Evolutionary conservation across 2,888 invertebrate species (phyloP).

Genomic region (Drosophila prolongata): DNA sequence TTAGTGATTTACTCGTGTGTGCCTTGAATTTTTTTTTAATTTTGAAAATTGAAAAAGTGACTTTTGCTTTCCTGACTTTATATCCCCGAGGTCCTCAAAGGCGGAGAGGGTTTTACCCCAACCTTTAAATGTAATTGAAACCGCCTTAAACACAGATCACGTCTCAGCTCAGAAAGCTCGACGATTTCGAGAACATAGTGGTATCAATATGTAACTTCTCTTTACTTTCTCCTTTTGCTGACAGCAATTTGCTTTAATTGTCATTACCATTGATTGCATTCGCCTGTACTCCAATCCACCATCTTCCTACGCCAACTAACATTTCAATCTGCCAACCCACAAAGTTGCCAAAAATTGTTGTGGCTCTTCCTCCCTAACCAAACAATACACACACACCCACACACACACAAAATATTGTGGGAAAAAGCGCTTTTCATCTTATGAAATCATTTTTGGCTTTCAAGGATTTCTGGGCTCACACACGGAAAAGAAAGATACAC

Average conservation of each 20-base stretch:
- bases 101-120: background rate
- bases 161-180: background rate
- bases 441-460: slow-evolving; percentile 70
- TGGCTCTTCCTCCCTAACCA: slow-evolving; percentile 23
- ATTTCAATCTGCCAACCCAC: slow-evolving; percentile 46
- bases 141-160: slow-evolving; percentile 1
- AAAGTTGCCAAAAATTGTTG: slow-evolving; percentile 53
- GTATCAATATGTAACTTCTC: background rate
- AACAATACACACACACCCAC: background rate
- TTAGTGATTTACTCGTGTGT: slow-evolving; percentile 77
- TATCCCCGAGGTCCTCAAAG: slow-evolving; percentile 6
- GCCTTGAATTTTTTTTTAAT: slow-evolving; percentile 69
- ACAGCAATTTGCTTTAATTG: slow-evolving; percentile 54
- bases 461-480: slow-evolving; percentile 62
- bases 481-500: slow-evolving; percentile 22
- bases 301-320: slow-evolving; percentile 12
- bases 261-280: slow-evolving; percentile 42
- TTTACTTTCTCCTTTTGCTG: background rate
- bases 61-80: slow-evolving; percentile 77
- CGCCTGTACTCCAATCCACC: slow-evolving; percentile 2
- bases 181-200: background rate
- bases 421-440: slow-evolving; percentile 72
- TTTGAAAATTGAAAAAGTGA: slow-evolving; percentile 82
- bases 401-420: slow-evolving; percentile 47
- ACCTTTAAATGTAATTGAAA: slow-evolving; percentile 35